Conservation (phyloP, 2,888 invertebrate genomes). For the Orthosia cruda region DNA sequence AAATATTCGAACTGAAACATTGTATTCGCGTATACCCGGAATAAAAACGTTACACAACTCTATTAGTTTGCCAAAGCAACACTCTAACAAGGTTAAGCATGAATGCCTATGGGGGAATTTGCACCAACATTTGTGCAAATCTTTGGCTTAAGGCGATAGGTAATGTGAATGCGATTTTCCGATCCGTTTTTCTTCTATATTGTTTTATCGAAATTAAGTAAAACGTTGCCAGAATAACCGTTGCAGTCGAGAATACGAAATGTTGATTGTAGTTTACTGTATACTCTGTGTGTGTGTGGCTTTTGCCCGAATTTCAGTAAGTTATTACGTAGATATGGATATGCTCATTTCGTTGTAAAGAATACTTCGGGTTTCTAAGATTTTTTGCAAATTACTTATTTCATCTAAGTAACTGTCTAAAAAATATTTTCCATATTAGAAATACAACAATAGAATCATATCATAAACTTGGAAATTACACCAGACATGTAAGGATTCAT, state of each 20-base stretch:
- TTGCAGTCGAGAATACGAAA: not conserved
- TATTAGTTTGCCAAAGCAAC: slow-evolving; percentile 20
- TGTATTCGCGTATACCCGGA: not conserved
- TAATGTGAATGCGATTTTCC: too few relatives aligned
- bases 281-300: not conserved
- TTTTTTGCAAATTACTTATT: too few relatives aligned
- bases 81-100: slow-evolving; percentile 4
- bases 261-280: not conserved
- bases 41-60: slow-evolving; percentile 32
- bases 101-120: not conserved
- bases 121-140: slow-evolving; percentile 12
- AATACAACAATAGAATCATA: too few relatives aligned
- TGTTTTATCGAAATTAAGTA: too few relatives aligned
- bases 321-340: too few relatives aligned
- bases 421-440: too few relatives aligned
- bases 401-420: too few relatives aligned
- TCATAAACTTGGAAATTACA: not conserved
- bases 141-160: slow-evolving; percentile 3
- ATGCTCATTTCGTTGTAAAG: too few relatives aligned
- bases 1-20: slow-evolving; percentile 34
- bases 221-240: too few relatives aligned
- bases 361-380: too few relatives aligned
- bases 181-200: too few relatives aligned
- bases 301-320: too few relatives aligned
- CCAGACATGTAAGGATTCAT: not conserved